Base-by-base conservation (phyloP, 2,888 invertebrate species). In the Xestobium rufovillosum region DNA sequence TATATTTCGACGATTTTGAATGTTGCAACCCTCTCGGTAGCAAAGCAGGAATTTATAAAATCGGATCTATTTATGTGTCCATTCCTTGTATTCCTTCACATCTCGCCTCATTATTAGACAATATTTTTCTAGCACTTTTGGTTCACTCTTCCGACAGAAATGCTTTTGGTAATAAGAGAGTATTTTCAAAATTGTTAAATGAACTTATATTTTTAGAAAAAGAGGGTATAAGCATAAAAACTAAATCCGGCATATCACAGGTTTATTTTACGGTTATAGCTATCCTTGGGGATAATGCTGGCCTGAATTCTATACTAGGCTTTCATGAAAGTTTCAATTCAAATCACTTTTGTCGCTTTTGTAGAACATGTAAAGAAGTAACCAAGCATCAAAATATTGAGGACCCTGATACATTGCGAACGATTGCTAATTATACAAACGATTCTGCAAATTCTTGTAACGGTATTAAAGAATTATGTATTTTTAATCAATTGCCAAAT, bases 221-320 rank as follows among this genome's bases (percentile, higher is more conserved):
- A 8, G 31, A 9, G 9, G 31, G 31, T 10, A 10, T 27, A 6
- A 10, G 6, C 10, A 12, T 27, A 27, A 27, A 6, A 6, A 6
- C 10, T 8, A 10, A 27, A 8, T 6, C 8, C 23, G 38, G 36
- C 31, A 41, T 34, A 13, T 31, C 34, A 2, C 17, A 29, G 16
- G 14, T 41, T 6, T 37, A 41, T 31, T 29, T 38, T 16, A 17
- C 28, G 14, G 26, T 40, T 14, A 27, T 31, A 29, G 33, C 10
- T 8, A 10, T 27, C 12, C 6, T 27, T n/a, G 28, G 28, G n/a
- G 28, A 27, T 10, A 27, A 27, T 27, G 4, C 36, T 16, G 42
- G 42, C 8, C 14, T 42, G 14, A 39, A 42, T 34, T 39, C 39
- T 13, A 26, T 42, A n/a, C 28, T 27, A 8, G 41, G 43, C n/a